These are phyloP conservation scores for Nomada ferruginata DNA, from an alignment of 2,888 invertebrate genomes.

Conservation along the genomic window DNA sequence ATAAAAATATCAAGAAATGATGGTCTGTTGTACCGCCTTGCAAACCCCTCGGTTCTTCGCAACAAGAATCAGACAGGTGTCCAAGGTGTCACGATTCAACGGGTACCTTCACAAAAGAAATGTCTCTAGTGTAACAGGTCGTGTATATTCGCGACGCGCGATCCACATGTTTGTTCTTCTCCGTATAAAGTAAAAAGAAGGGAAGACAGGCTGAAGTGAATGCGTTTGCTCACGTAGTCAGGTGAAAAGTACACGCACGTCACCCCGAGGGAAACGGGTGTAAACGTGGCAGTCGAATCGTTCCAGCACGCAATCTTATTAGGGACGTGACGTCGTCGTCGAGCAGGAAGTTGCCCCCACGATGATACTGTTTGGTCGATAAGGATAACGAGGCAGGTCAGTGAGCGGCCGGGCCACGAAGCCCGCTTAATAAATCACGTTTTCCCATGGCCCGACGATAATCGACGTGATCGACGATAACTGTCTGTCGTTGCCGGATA, in stretches of 20 bases:
- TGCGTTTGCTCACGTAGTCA: conserved; percentile 17
- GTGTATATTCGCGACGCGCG: conserved; percentile 63
- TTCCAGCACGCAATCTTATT: conserved; percentile 57
- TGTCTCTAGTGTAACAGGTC: conserved; percentile 4
- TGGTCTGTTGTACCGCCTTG: too few relatives aligned
- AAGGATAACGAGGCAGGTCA: conserved; percentile 75
- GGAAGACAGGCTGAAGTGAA: conserved; percentile 6
- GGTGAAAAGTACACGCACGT: conserved; percentile 37
- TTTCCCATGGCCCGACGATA: conserved; percentile 74
- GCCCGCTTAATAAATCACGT: conserved; percentile 79
- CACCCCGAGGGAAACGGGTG: not conserved
- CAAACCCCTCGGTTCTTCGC: not conserved
- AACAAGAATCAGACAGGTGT: not conserved
- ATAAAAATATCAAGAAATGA: too few relatives aligned
- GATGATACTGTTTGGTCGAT: conserved; percentile 77
- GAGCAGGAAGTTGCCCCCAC: conserved; percentile 65
- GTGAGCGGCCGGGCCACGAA: conserved; percentile 74
- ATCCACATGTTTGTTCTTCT: conserved; percentile 52
- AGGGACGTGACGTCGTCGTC: conserved; percentile 52
- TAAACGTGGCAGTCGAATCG: conserved; percentile 56
- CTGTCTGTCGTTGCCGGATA: conserved; percentile 49
- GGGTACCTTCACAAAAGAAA: not conserved
- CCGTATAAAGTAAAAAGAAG: conserved; percentile 34
- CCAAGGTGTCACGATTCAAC: conserved; percentile 11
- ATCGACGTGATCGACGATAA: conserved; percentile 75